Conservation (phyloP, 2,888 invertebrate species). For the Plebejus argus region DNA sequence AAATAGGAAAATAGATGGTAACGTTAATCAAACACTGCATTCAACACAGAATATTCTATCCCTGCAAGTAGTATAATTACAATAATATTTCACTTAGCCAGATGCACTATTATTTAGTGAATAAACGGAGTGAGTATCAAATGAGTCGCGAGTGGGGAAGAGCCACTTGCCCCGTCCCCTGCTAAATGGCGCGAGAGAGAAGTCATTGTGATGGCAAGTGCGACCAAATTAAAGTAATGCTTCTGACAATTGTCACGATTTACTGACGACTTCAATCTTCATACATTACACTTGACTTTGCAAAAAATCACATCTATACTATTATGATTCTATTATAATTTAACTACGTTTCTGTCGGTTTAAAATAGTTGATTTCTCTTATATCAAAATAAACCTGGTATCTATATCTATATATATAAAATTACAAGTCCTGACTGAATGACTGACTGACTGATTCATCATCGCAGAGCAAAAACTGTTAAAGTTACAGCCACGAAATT, state of each 20-base stretch:
- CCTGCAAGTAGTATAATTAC: not conserved
- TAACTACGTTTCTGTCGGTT: too few species aligned
- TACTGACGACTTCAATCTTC: slow-evolving; percentile 1
- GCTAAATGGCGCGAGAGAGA: slow-evolving; percentile 67
- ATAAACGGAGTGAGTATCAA: slow-evolving; percentile 56
- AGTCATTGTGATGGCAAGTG: slow-evolving; percentile 36
- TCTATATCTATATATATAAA: too few species aligned
- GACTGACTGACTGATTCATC: too few species aligned
- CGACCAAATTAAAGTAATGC: slow-evolving; percentile 33
- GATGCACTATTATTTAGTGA: slow-evolving; percentile 51
- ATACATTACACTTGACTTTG: not conserved
- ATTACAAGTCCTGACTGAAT: too few species aligned
- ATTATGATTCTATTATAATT: too few species aligned
- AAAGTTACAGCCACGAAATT: too few species aligned
- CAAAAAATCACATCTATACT: not conserved
- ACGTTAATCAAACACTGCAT: too few species aligned
- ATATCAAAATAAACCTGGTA: too few species aligned
- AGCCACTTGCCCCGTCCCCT: slow-evolving; percentile 63
- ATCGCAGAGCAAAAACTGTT: too few species aligned
- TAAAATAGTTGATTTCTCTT: too few species aligned
- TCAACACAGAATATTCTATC: too few species aligned
- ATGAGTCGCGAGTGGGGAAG: slow-evolving; percentile 58
- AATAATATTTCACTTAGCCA: slow-evolving; percentile 37
- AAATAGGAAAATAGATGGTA: not conserved
- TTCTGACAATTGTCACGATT: slow-evolving; percentile 17